Evolutionary conservation across 2,797 vertebrate species (phyloP).

Genomic region (Pristis pectinata): DNA sequence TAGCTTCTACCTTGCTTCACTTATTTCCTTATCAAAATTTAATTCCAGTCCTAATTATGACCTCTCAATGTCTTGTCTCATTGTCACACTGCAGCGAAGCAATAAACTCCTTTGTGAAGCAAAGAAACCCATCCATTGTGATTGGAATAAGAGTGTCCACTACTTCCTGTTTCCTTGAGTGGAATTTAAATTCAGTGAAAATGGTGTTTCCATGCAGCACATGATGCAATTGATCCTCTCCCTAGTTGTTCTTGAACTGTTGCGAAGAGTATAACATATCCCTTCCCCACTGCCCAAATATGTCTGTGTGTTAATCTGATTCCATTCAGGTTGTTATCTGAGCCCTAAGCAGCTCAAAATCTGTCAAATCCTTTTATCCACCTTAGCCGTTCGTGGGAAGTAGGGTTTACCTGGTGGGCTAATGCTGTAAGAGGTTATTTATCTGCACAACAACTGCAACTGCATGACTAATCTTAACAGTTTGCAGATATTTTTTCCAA

Average conservation of each 20-base stretch:
- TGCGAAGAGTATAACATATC: not conserved
- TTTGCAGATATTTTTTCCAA: not conserved
- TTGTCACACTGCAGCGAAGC: not conserved
- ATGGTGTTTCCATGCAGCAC: not conserved
- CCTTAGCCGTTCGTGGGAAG: not conserved
- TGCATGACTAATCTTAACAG: not conserved
- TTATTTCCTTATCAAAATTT: not conserved
- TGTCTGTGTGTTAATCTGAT: not conserved
- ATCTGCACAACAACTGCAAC: not conserved
- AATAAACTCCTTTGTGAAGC: not conserved
- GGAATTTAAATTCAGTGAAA: not conserved
- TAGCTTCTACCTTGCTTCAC: not conserved
- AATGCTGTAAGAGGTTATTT: not conserved
- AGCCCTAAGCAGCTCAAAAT: not conserved
- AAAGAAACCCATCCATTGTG: too few relatives aligned
- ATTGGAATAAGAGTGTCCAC: not conserved
- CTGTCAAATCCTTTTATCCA: slow-evolving; percentile 1
- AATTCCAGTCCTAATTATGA: slow-evolving; percentile 1
- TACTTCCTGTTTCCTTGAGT: not conserved
- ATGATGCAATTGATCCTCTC: not conserved
- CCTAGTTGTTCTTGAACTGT: not conserved
- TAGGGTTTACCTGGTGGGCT: not conserved
- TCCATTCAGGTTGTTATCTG: not conserved
- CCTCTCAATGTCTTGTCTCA: not conserved
- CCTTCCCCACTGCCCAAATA: not conserved